Percentiles rank a stretch among this genome's conserved stretches.
Evolutionary conservation across 2,888 invertebrate species (phyloP).

Genomic region (Morpho helenor): DNA sequence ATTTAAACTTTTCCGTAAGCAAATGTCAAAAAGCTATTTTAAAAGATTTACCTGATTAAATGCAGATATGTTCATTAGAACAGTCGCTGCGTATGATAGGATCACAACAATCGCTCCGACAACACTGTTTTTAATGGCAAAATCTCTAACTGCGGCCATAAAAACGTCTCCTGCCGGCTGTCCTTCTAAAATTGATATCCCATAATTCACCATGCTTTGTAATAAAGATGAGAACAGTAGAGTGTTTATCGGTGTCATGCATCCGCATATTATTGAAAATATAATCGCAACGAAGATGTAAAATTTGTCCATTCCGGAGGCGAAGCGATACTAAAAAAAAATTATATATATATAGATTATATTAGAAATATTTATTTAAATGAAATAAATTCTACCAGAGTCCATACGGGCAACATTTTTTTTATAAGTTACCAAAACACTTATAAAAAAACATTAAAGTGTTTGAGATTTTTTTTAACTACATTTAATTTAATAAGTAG

Average conservation of each 20-base stretch:
- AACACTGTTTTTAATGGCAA: slow-evolving; percentile 80
- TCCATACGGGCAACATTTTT: too few species aligned
- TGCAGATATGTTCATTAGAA: slow-evolving; percentile 84
- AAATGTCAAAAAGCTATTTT: too few species aligned
- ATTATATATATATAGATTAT: background rate
- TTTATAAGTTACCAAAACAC: too few species aligned
- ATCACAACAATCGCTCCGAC: slow-evolving; percentile 81
- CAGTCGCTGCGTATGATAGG: slow-evolving; percentile 82
- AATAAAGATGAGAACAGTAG: slow-evolving; percentile 83
- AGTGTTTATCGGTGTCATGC: slow-evolving; percentile 83
- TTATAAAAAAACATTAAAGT: too few species aligned
- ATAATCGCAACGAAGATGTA: slow-evolving; percentile 79
- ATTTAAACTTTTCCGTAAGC: too few species aligned
- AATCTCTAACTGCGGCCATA: slow-evolving; percentile 69
- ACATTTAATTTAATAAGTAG: too few species aligned
- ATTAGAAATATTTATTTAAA: too few species aligned
- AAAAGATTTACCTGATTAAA: slow-evolving; percentile 79
- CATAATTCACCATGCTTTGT: slow-evolving; percentile 80
- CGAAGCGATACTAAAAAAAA: slow-evolving; percentile 81
- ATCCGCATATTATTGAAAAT: slow-evolving; percentile 79
- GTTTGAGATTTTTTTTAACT: too few species aligned
- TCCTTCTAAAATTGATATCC: slow-evolving; percentile 40
- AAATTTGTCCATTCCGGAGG: slow-evolving; percentile 77
- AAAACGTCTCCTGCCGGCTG: slow-evolving; percentile 56
- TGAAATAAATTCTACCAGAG: too few species aligned